These are phyloP conservation scores for Drosophila erecta DNA, from an alignment of 1,140 invertebrate species.

Conservation along the genomic window DNA sequence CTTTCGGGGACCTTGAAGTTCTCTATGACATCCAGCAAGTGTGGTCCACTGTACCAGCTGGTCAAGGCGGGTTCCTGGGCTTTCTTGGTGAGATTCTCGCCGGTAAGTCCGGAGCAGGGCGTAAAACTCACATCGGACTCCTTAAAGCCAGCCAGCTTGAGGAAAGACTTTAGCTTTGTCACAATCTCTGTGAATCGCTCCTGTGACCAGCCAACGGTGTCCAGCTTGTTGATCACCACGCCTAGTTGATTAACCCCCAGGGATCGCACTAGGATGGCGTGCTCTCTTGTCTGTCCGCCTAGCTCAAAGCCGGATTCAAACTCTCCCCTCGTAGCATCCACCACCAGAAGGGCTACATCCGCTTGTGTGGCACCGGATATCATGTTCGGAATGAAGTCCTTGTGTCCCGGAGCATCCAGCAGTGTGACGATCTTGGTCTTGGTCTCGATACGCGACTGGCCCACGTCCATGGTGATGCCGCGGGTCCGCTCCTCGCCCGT, in stretches of 20 bases:
- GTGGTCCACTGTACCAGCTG: conserved; percentile 95
- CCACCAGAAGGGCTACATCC: conserved; percentile 97
- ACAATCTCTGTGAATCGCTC: conserved; percentile 95
- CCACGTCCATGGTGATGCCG: conserved; percentile 98
- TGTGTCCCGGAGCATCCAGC: conserved; percentile 98
- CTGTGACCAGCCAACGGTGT: conserved; percentile 92
- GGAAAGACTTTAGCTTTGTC: conserved; percentile 93
- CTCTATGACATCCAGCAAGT: conserved; percentile 93
- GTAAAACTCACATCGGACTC: conserved; percentile 95
- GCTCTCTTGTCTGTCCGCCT: conserved; percentile 98
- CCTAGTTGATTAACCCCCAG: conserved; percentile 95
- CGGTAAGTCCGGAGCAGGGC: conserved; percentile 97
- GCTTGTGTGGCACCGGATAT: conserved; percentile 98
- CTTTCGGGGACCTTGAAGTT: conserved; percentile 93
- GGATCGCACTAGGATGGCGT: conserved; percentile 96
- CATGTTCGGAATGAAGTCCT: conserved; percentile 99
- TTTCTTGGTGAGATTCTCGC: conserved; percentile 93
- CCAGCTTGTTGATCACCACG: conserved; percentile 94
- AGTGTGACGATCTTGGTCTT: conserved; percentile 92
- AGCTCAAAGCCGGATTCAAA: conserved; percentile 99
- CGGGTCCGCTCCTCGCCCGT: conserved; percentile 97
- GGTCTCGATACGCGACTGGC: conserved; percentile 97
- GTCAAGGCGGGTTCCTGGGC: conserved; percentile 89
- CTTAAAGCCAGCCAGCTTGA: conserved; percentile 97
- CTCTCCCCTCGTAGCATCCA: conserved; percentile 97